A percentile compares a stretch with the other conserved stretches of the same genome.
Evolutionary conservation across 2,888 invertebrate species (phyloP).

Genomic region (Thyatira batis): DNA sequence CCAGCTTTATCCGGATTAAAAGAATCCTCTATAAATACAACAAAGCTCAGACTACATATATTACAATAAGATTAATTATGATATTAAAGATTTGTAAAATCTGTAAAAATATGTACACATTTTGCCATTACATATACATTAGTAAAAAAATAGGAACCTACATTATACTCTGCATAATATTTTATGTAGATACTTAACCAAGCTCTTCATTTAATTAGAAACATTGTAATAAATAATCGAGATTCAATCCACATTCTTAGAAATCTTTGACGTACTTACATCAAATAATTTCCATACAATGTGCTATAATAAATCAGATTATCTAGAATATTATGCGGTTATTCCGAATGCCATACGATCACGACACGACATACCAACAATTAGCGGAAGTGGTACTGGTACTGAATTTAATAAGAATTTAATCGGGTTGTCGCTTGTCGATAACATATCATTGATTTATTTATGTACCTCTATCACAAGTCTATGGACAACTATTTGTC

Average conservation of each 20-base stretch:
- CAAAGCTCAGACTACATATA: no score
- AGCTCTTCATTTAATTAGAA: neutral
- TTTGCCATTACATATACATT: no score
- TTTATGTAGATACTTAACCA: no score
- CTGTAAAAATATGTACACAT: no score
- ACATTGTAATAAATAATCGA: neutral
- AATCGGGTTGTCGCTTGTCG: neutral
- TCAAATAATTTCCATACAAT: neutral
- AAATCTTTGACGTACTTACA: neutral
- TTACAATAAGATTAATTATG: no score
- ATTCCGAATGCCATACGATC: conserved; percentile 1
- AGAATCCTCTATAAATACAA: no score
- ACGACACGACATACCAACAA: neutral
- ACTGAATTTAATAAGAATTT: neutral
- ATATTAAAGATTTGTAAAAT: no score
- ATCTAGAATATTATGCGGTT: neutral
- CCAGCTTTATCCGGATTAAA: no score
- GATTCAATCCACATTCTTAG: neutral
- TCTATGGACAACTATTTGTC: no score
- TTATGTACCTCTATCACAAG: neutral
- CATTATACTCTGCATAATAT: no score
- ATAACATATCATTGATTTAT: neutral
- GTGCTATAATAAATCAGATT: neutral
- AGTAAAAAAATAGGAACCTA: no score
- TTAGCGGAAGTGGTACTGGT: neutral